Percentiles rank a stretch among this genome's conserved stretches.
Conservation (phyloP, 2,888 invertebrate species). For the Argyresthia goedartella region DNA sequence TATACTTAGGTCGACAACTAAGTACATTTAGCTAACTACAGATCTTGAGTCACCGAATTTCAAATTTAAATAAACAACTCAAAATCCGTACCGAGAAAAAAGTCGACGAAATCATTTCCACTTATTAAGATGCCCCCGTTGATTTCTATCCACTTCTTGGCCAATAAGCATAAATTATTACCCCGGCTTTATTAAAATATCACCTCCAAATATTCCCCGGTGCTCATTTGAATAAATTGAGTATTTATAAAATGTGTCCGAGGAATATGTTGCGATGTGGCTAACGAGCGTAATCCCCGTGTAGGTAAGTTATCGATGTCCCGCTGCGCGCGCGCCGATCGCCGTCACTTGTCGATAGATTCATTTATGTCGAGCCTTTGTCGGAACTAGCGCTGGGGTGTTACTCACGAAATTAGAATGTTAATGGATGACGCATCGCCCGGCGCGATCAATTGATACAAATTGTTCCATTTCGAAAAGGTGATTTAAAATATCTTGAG, state of each 20-base stretch:
- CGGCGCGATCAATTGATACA: slow-evolving; percentile 25
- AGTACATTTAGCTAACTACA: no score
- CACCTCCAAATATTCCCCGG: slow-evolving; percentile 52
- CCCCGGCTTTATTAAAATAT: slow-evolving; percentile 53
- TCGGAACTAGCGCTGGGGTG: slow-evolving; percentile 63
- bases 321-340: slow-evolving; percentile 44
- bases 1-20: no score
- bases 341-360: slow-evolving; percentile 34
- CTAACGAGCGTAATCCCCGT: slow-evolving; percentile 67
- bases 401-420: slow-evolving; percentile 66
- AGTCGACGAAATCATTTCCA: no score
- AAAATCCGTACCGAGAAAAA: no score
- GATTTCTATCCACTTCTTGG: neutral
- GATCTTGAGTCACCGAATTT: no score
- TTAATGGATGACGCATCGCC: slow-evolving; percentile 62
- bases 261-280: slow-evolving; percentile 64
- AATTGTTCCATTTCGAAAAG: slow-evolving; percentile 9
- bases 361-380: slow-evolving; percentile 63
- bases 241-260: slow-evolving; percentile 62
- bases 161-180: slow-evolving; percentile 48
- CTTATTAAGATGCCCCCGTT: no score
- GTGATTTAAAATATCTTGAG: no score
- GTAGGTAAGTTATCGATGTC: slow-evolving; percentile 21
- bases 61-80: no score
- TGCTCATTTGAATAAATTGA: slow-evolving; percentile 60